A percentile compares a stretch with the other conserved stretches of the same genome.
Conservation (phyloP, 30 jellyfish, hydroid and myxozoan species). For the Aurelia aurita region DNA sequence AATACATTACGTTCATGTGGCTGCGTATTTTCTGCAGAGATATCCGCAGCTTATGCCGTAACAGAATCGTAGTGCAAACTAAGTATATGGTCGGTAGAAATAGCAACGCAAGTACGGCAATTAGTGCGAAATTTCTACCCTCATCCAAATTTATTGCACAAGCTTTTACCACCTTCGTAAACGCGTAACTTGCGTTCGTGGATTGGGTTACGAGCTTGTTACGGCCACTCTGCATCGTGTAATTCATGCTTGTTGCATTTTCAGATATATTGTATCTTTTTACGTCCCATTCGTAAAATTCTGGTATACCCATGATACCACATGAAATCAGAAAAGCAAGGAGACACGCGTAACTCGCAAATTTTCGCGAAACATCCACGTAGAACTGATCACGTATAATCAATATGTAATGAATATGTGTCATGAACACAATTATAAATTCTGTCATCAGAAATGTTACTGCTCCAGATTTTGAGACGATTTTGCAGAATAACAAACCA, state of each 20-base stretch:
- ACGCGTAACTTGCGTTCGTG: not conserved
- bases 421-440: slow-evolving; percentile 25
- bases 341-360: not conserved
- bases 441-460: slow-evolving; percentile 44
- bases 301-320: slow-evolving; percentile 23
- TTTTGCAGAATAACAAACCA: slow-evolving; percentile 18
- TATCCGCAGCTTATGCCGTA: slow-evolving; percentile 4
- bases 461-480: slow-evolving; percentile 55
- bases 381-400: slow-evolving; percentile 9
- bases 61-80: not conserved
- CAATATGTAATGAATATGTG: slow-evolving; percentile 14
- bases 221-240: no score
- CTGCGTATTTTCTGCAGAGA: slow-evolving; percentile 12
- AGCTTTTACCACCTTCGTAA: not conserved
- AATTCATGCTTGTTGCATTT: no score
- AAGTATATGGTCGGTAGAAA: slow-evolving; percentile 47
- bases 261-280: not conserved
- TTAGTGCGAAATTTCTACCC: not conserved
- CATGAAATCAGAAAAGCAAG: not conserved
- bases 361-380: slow-evolving; percentile 6
- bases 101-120: slow-evolving; percentile 6
- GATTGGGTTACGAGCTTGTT: no score
- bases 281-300: slow-evolving; percentile 66
- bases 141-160: slow-evolving; percentile 4
- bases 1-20: slow-evolving; percentile 6